Base-by-base conservation (phyloP, 2,113 vertebrate species). In the Artemisiospiza belli region DNA sequence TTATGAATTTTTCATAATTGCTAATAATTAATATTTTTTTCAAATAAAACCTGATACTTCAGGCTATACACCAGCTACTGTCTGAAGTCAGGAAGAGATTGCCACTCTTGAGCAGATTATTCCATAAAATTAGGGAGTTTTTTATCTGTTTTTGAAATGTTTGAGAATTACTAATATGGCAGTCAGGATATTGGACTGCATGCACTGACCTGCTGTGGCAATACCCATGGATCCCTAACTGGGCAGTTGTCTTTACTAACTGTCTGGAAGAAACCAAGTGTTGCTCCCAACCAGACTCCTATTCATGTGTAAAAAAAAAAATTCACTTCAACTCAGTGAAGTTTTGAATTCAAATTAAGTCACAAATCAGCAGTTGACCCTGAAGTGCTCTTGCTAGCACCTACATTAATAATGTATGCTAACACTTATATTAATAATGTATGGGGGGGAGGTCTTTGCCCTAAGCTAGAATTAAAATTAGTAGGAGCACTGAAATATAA, bases 301-400 rank as follows among this genome's bases (percentile, higher is more conserved):
- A 49, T 89, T 89, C 72, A 68, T 54, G 73, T 78, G 20, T 59
- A 54, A 54, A 54, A 87, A 49, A 78, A 76, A 20, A 94, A 82
- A 55, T 41, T 67, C 1, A 33, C 89, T 91, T 81, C 3, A 5
- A 15, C 51, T 80, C 8, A 2, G 74, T 80, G 78, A 73, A 62
- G 28, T 87, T 92, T 69, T 85, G n/a, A 69, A 80, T 94, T 95
- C 70, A 89, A 85, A 84, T 83, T 47, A 92, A 81, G 73, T 28
- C 14, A 8, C 73, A 84, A 90, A 83, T 81, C 35, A 47, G 68
- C 61, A 87, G 35, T 3, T 92, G 73, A 95, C 86, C 80, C 47
- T 94, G 64, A 83, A 92, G 51, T 94, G 59, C 11, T 88, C 51
- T 78, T 93, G 72, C 63, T 85, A 91, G 78, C 66, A 85, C 66